These are phyloP conservation scores for Cinclus mexicanus DNA, from an alignment of 2,113 vertebrate species.

Conservation along the genomic window DNA sequence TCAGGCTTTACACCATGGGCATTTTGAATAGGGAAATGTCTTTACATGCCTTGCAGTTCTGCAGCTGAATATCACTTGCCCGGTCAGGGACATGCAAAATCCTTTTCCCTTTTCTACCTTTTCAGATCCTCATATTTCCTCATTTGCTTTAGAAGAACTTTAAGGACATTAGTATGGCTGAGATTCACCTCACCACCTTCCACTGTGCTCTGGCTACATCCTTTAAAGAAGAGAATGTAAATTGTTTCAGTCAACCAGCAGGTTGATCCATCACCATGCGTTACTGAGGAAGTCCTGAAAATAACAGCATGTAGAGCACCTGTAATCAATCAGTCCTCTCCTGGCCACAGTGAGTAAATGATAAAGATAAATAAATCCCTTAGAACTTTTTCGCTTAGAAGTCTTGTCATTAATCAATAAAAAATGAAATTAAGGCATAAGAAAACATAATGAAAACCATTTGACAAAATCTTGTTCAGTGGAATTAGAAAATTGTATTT, in stretches of 20 bases:
- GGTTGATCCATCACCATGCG: neutral
- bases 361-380: neutral
- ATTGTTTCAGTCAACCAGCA: neutral
- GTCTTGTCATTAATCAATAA: neutral
- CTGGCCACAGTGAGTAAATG: neutral
- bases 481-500: neutral
- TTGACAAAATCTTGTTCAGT: neutral
- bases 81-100: neutral
- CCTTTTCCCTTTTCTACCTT: neutral
- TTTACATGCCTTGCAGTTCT: neutral
- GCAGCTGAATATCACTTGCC: neutral
- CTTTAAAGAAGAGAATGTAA: neutral
- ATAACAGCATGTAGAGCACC: neutral
- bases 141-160: neutral
- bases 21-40: neutral
- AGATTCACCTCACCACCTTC: neutral
- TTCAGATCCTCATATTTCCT: neutral
- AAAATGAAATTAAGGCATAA: neutral
- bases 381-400: neutral
- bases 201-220: neutral
- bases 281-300: neutral
- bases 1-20: neutral
- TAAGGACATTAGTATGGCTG: neutral
- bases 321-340: neutral
- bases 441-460: neutral